A percentile compares a stretch with the other conserved stretches of the same genome.
Evolutionary conservation across 1,140 invertebrate species (phyloP).

Genomic region (Heterodera carotae): DNA sequence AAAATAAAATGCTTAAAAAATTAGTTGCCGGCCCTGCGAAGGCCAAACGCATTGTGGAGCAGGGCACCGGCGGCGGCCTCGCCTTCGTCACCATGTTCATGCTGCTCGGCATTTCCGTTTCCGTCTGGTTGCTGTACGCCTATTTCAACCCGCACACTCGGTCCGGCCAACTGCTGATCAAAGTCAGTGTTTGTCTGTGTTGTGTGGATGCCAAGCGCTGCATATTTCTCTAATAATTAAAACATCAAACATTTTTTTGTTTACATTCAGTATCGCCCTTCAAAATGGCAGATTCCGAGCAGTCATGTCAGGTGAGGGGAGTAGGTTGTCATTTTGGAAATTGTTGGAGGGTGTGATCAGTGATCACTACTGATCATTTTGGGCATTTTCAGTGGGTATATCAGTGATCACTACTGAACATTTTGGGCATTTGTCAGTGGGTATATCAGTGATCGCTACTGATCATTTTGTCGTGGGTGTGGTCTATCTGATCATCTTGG

Average conservation of each 20-base stretch:
- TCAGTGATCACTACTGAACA: no score
- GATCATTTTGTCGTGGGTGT: no score
- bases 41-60: not conserved
- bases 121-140: constrained; percentile 83
- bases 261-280: constrained; percentile 82
- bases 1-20: no score
- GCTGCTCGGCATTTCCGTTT: constrained; percentile 71
- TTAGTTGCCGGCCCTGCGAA: constrained; percentile 11
- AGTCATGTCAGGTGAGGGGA: constrained; percentile 62
- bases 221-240: no score
- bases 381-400: no score
- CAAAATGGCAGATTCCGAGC: constrained; percentile 80
- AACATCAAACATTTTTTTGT: no score
- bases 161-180: constrained; percentile 92
- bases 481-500: no score
- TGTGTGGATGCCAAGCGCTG: constrained; percentile 38
- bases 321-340: constrained; percentile 62
- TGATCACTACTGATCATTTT: no score
- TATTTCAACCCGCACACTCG: constrained; percentile 90
- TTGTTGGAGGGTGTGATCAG: no score
- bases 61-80: constrained; percentile 66
- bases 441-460: no score
- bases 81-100: constrained; percentile 75
- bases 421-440: no score
- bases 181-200: constrained; percentile 72